phyloP scores from a whole-genome alignment of 2,888 invertebrate genomes.

The Tricholauxania praeusta region DNA sequence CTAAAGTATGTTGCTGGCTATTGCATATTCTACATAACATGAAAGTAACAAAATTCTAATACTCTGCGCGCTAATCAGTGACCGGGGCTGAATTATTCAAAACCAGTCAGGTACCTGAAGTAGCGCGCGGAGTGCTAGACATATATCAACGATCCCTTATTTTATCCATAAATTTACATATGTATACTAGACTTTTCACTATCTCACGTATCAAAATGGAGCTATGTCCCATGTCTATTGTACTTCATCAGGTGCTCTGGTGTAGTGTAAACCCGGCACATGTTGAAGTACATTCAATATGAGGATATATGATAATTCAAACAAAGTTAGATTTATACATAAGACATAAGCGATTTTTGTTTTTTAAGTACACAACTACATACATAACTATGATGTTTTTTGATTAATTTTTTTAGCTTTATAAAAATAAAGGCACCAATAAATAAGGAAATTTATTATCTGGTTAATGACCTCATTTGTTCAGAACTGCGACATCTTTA shows the following conservation, averaged over 20 bases:
- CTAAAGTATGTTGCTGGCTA: background rate
- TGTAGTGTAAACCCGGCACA: slow-evolving; percentile 91
- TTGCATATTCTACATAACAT: background rate
- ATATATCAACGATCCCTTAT: slow-evolving; percentile 26
- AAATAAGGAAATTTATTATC: no score
- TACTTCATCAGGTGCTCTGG: slow-evolving; percentile 99
- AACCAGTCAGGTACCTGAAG: slow-evolving; percentile 98
- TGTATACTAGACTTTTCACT: slow-evolving; percentile 28
- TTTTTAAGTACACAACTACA: no score
- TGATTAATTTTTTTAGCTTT: no score
- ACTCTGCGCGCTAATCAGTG: slow-evolving; percentile 91
- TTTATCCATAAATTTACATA: background rate
- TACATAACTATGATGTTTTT: no score
- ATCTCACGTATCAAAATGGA: slow-evolving; percentile 40
- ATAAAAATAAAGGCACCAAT: no score
- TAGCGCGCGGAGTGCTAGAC: slow-evolving; percentile 88
- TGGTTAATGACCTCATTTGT: no score
- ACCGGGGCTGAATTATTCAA: slow-evolving; percentile 77
- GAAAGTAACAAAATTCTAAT: slow-evolving; percentile 49
- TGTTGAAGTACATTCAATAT: slow-evolving; percentile 99
- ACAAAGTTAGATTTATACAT: no score
- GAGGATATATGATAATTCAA: slow-evolving; percentile 67
- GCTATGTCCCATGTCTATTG: slow-evolving; percentile 93
- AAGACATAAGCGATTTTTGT: no score
- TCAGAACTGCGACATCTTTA: no score